These are phyloP conservation scores for Ischnura elegans DNA, from an alignment of 2,888 invertebrate species.

Conservation along the genomic window DNA sequence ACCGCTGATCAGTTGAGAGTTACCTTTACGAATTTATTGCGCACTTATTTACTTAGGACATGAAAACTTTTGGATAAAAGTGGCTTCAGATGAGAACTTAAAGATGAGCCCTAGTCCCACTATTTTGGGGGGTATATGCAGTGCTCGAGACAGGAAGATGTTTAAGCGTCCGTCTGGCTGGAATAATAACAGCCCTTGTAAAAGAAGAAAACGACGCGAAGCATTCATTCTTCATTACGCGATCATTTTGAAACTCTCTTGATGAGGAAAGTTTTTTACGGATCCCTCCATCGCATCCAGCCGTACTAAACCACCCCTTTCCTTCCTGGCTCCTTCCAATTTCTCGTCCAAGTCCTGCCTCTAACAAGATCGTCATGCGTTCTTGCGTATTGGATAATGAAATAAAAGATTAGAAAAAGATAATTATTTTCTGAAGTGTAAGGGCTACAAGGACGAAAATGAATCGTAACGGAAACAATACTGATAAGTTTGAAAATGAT, in stretches of 20 bases:
- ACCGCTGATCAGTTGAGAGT: neutral
- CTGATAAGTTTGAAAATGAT: no score
- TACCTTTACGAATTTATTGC: neutral
- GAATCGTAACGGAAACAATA: no score
- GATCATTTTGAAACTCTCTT: conserved; percentile 7
- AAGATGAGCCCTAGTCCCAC: neutral
- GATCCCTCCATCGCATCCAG: neutral
- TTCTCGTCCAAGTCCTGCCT: neutral
- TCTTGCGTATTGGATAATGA: no score
- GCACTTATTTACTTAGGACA: neutral
- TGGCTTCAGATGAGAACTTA: neutral
- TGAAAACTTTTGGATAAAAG: neutral
- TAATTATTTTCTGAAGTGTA: no score
- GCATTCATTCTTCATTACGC: conserved; percentile 60
- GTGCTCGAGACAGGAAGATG: no score
- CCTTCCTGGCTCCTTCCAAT: neutral
- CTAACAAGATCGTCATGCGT: neutral
- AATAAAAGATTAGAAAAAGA: no score
- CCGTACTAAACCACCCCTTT: neutral
- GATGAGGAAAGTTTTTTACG: conserved; percentile 40
- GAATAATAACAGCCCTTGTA: neutral
- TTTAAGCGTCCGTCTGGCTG: neutral
- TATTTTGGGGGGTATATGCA: neutral
- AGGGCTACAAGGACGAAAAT: no score
- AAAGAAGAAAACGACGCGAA: neutral